phyloP scores from a whole-genome alignment of 1,140 invertebrate species.

The Drosophila insularis region DNA sequence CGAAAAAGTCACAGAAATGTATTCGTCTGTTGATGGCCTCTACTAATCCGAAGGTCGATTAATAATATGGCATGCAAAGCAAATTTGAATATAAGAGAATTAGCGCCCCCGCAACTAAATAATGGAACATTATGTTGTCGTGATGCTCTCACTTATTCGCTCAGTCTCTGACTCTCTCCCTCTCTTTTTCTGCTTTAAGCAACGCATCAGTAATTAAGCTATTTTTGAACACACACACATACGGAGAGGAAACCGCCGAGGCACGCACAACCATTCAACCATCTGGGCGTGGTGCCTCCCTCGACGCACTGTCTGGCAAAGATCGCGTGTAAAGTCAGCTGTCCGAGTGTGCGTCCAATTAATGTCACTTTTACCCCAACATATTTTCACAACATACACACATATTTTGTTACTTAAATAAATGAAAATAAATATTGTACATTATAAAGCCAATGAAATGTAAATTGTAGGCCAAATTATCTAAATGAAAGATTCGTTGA shows the following conservation, averaged over 20 bases:
- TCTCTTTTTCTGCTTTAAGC: not conserved
- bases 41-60: constrained; percentile 34
- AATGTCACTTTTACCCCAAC: constrained; percentile 56
- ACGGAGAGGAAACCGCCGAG: constrained; percentile 18
- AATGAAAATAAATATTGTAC: constrained; percentile 13
- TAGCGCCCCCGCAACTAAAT: constrained; percentile 27
- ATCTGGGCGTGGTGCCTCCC: constrained; percentile 41
- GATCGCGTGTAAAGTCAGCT: constrained; percentile 55
- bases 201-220: constrained; percentile 71
- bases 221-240: constrained; percentile 48
- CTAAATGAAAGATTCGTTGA: constrained; percentile 8
- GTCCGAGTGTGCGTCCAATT: constrained; percentile 59
- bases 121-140: constrained; percentile 35
- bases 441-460: not conserved
- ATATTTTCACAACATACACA: not conserved
- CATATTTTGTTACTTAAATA: constrained; percentile 38
- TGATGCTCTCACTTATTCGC: constrained; percentile 45
- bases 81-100: constrained; percentile 37
- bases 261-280: constrained; percentile 36
- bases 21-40: not conserved
- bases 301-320: constrained; percentile 65
- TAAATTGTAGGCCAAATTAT: not conserved
- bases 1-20: not conserved
- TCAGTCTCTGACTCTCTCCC: constrained; percentile 47
- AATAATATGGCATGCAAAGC: constrained; percentile 28